Evolutionary conservation across 2,113 vertebrate species (phyloP).

Genomic region (Bufo bufo): DNA sequence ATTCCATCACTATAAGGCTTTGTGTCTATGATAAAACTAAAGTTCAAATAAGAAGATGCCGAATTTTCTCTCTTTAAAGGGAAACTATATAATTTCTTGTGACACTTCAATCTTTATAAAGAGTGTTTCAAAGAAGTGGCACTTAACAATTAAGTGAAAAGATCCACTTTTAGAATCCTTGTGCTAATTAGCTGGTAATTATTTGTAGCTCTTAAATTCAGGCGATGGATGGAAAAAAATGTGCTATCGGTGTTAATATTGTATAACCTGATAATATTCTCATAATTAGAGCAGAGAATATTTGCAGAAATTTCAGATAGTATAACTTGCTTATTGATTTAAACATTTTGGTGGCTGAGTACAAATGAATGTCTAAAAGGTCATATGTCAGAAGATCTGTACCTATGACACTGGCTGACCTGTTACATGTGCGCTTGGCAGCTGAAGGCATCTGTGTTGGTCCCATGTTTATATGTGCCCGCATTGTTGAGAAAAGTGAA

Average conservation of each 20-base stretch:
- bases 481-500: too few species aligned
- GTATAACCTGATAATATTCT: slow-evolving; percentile 13
- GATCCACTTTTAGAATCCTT: slow-evolving; percentile 49
- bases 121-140: slow-evolving; percentile 42
- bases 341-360: neutral
- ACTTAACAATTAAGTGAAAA: slow-evolving; percentile 55
- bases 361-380: neutral
- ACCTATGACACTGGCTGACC: too few species aligned
- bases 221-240: slow-evolving; percentile 55
- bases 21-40: neutral
- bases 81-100: slow-evolving; percentile 3
- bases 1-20: neutral
- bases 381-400: too few species aligned
- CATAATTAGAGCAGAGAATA: neutral
- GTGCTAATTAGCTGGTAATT: slow-evolving; percentile 53
- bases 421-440: too few species aligned
- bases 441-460: too few species aligned
- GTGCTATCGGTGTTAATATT: slow-evolving; percentile 20
- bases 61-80: slow-evolving; percentile 12
- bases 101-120: slow-evolving; percentile 30
- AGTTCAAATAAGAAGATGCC: neutral
- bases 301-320: neutral
- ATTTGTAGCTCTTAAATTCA: slow-evolving; percentile 43
- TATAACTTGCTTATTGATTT: neutral
- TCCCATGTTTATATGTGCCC: too few species aligned